These are phyloP conservation scores for Cuniculus paca DNA, from an alignment of 2,797 vertebrate species.

Conservation along the genomic window DNA sequence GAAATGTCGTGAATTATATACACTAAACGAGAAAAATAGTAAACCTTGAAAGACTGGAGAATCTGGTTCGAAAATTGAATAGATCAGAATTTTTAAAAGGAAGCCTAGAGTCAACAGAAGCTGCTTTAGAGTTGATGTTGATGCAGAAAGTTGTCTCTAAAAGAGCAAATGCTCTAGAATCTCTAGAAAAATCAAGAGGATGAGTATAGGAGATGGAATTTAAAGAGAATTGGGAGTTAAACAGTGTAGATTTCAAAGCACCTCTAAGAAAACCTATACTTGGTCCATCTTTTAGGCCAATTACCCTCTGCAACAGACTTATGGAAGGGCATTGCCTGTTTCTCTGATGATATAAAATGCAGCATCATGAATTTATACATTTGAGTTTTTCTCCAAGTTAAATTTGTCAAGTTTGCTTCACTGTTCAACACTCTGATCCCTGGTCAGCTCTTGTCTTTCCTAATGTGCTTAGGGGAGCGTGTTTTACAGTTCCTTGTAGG, in stretches of 20 bases:
- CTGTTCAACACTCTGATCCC: background rate
- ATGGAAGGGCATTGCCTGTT: background rate
- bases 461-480: background rate
- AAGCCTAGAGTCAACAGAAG: background rate
- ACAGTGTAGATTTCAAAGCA: background rate
- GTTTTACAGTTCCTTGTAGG: background rate
- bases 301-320: background rate
- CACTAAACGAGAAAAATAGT: background rate
- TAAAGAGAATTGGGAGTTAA: background rate
- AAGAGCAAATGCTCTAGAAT: background rate
- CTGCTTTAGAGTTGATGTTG: background rate
- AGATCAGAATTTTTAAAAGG: conserved; percentile 20
- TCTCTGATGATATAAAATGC: background rate
- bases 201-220: background rate
- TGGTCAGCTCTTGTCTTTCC: conserved; percentile 1
- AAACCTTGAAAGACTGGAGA: background rate
- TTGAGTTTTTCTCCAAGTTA: conserved; percentile 45
- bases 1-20: background rate
- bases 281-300: background rate
- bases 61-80: background rate
- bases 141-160: background rate
- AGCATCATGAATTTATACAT: background rate
- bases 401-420: conserved; percentile 1
- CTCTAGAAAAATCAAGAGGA: background rate
- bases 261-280: background rate